phyloP scores from a whole-genome alignment of 2,797 vertebrate genomes.

The Orientallactaga sibirica region DNA sequence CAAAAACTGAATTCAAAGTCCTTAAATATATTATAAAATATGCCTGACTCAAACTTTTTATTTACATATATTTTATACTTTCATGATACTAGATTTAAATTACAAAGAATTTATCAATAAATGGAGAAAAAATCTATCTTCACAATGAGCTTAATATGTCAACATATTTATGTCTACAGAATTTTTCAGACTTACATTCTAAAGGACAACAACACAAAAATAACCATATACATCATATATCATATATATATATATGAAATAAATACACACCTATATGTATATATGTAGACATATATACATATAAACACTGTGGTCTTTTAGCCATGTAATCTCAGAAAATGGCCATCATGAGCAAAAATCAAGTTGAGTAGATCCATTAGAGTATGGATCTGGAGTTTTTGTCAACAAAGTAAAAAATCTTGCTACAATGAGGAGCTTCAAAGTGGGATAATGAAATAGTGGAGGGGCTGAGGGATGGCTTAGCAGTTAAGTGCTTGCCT shows the following conservation, averaged over 20 bases:
- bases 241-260: neutral
- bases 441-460: neutral
- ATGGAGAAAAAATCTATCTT: neutral
- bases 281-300: neutral
- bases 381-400: neutral
- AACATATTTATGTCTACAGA: neutral
- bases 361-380: neutral
- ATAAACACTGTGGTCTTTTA: neutral
- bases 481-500: too few species aligned
- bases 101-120: neutral
- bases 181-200: neutral
- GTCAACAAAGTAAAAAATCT: neutral
- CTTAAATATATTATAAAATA: slow-evolving; percentile 67
- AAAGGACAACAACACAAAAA: neutral
- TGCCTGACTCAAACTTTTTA: slow-evolving; percentile 23
- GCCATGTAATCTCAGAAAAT: neutral
- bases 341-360: neutral
- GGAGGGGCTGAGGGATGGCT: too few species aligned
- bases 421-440: neutral
- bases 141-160: neutral
- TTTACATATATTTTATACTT: neutral
- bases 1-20: slow-evolving; percentile 55
- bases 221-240: neutral
- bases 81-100: neutral
- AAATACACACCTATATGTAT: too few species aligned